These are phyloP conservation scores for Spatulosminthurus flaviceps DNA, from an alignment of 2,888 invertebrate species.

Conservation along the genomic window DNA sequence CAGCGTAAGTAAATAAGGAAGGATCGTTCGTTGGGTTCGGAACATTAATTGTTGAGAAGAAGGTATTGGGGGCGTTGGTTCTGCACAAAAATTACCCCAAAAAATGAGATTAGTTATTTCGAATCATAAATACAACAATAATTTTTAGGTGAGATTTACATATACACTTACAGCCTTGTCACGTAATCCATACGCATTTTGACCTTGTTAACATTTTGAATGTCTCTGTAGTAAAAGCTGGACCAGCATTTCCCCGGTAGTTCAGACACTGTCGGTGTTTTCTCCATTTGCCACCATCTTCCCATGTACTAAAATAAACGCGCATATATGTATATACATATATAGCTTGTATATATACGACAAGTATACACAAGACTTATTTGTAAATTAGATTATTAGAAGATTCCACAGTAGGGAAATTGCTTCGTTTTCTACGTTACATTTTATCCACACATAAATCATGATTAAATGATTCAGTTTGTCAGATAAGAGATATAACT, in stretches of 20 bases:
- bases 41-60: conserved; percentile 50
- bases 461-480: no score
- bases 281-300: conserved; percentile 65
- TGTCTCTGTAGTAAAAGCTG: conserved; percentile 64
- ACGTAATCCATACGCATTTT: conserved; percentile 64
- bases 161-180: conserved; percentile 63
- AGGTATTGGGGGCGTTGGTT: conserved; percentile 53
- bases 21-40: conserved; percentile 52
- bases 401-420: no score
- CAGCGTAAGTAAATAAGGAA: conserved; percentile 51
- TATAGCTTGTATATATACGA: no score
- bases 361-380: no score
- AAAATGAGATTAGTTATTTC: no score
- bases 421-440: no score
- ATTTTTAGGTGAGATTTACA: background rate
- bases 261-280: conserved; percentile 64
- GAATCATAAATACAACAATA: no score
- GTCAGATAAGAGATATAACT: no score
- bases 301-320: conserved; percentile 62
- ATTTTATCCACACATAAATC: no score
- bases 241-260: conserved; percentile 65
- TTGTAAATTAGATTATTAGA: no score
- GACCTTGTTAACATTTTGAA: conserved; percentile 63
- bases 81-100: conserved; percentile 17
- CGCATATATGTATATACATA: no score